These are phyloP conservation scores for Poicephalus meyeri DNA, from an alignment of 2,113 vertebrate genomes.

Conservation along the genomic window DNA sequence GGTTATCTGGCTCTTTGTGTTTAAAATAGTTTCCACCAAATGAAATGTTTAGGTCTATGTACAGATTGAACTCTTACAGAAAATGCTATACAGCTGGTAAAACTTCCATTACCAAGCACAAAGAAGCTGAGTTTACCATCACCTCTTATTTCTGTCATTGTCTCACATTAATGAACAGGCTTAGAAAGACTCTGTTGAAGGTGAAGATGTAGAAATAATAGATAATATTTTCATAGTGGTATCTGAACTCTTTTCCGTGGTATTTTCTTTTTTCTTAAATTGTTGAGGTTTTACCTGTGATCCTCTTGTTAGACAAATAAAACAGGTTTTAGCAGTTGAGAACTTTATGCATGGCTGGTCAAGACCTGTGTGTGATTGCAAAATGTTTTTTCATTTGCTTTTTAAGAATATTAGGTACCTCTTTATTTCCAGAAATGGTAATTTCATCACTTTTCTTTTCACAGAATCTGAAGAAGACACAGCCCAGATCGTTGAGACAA, in stretches of 20 bases:
- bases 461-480: slow-evolving; percentile 67
- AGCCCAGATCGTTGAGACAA: slow-evolving; percentile 13
- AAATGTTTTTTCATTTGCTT: neutral
- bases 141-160: neutral
- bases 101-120: neutral
- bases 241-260: neutral
- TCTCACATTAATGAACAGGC: neutral
- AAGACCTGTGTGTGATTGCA: neutral
- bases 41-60: neutral
- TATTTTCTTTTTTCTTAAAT: neutral
- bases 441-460: neutral
- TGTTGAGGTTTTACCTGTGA: neutral
- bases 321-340: neutral
- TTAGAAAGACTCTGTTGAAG: neutral
- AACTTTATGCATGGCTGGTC: neutral
- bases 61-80: neutral
- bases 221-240: neutral
- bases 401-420: neutral
- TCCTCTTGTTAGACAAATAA: neutral
- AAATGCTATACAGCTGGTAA: neutral
- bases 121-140: neutral
- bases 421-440: slow-evolving; percentile 18
- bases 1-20: neutral
- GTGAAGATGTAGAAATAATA: neutral
- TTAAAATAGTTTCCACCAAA: neutral